Conservation (phyloP, 1,140 invertebrate genomes). For the Dendroctonus valens region DNA sequence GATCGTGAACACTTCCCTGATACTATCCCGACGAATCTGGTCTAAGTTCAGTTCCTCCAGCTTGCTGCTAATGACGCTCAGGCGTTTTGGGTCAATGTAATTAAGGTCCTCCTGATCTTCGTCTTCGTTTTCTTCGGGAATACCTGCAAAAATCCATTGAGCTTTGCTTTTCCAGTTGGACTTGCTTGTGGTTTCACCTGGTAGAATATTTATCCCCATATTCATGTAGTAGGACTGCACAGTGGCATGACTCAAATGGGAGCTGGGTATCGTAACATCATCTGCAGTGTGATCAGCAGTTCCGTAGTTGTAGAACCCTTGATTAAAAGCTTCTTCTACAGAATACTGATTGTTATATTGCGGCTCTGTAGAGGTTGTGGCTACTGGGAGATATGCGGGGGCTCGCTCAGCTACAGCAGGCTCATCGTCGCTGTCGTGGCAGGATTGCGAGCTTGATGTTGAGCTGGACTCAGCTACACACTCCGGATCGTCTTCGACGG, state of each 20-base stretch:
- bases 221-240: constrained; percentile 36
- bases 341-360: background rate
- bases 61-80: constrained; percentile 38
- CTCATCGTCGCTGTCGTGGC: background rate
- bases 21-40: constrained; percentile 19
- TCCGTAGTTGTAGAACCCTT: constrained; percentile 2
- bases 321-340: background rate
- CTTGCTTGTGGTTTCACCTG: constrained; percentile 6
- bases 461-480: background rate
- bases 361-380: background rate
- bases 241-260: constrained; percentile 23
- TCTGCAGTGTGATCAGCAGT: constrained; percentile 4
- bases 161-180: background rate
- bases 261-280: constrained; percentile 2
- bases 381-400: background rate
- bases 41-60: constrained; percentile 38
- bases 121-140: constrained; percentile 42
- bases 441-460: background rate
- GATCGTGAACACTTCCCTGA: constrained; percentile 26
- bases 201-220: constrained; percentile 38
- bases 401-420: constrained; percentile 1
- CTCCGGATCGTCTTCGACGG: constrained; percentile 11
- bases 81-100: constrained; percentile 36
- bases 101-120: constrained; percentile 30
- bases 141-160: constrained; percentile 15